Conservation (phyloP, 2,113 vertebrate genomes). For the Stigmatopora argus region DNA sequence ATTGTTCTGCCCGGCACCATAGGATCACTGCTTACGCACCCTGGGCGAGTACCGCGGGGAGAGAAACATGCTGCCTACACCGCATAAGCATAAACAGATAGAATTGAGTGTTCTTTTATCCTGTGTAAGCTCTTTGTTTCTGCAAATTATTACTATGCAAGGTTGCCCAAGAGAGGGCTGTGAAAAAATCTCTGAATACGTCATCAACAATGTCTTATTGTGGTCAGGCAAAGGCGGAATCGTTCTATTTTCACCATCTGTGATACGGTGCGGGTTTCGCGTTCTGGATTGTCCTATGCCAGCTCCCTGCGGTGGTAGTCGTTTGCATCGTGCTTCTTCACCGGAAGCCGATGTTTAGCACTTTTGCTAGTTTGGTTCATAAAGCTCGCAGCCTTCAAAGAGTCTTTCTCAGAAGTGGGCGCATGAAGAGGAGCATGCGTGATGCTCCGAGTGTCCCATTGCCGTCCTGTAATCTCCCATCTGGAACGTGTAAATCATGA, state of each 20-base stretch:
- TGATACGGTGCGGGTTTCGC: slow-evolving; percentile 45
- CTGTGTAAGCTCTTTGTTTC: slow-evolving; percentile 52
- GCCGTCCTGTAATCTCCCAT: slow-evolving; percentile 63
- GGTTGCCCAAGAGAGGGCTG: slow-evolving; percentile 45
- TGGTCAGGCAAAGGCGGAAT: slow-evolving; percentile 39
- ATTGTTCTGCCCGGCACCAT: slow-evolving; percentile 60
- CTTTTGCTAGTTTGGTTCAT: slow-evolving; percentile 58
- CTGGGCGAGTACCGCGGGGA: slow-evolving; percentile 39
- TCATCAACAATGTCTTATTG: slow-evolving; percentile 56
- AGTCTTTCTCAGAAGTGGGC: slow-evolving; percentile 19
- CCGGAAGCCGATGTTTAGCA: slow-evolving; percentile 36
- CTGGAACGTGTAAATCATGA: slow-evolving; percentile 74
- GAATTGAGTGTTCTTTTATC: slow-evolving; percentile 25
- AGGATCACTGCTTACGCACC: slow-evolving; percentile 67
- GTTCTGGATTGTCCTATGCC: slow-evolving; percentile 34
- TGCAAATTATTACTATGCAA: slow-evolving; percentile 46
- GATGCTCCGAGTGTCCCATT: slow-evolving; percentile 52
- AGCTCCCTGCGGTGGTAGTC: slow-evolving; percentile 47
- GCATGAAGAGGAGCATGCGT: slow-evolving; percentile 34
- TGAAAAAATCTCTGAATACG: slow-evolving; percentile 49
- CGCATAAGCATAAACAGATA: slow-evolving; percentile 35
- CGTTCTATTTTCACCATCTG: slow-evolving; percentile 37
- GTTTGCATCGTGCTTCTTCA: slow-evolving; percentile 20
- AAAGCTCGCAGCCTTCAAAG: slow-evolving; percentile 22
- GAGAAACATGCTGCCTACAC: slow-evolving; percentile 46